These are phyloP conservation scores for Hydraecia micacea DNA, from an alignment of 2,888 invertebrate genomes.

Conservation along the genomic window DNA sequence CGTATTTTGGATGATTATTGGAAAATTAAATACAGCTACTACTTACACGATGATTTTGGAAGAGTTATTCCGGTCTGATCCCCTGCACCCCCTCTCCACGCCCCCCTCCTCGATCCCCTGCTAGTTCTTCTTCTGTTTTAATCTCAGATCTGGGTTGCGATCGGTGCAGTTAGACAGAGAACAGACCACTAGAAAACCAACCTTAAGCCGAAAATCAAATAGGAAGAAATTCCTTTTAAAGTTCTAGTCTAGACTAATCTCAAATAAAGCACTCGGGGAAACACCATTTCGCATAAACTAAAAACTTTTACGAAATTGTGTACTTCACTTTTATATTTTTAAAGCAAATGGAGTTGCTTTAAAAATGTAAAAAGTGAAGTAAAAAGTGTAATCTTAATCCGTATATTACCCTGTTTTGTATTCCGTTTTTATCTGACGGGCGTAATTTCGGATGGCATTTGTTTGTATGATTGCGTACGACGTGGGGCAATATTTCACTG, in stretches of 20 bases:
- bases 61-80: too few relatives aligned
- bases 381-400: conserved; percentile 22
- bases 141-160: too few relatives aligned
- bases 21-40: background rate
- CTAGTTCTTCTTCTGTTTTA: too few relatives aligned
- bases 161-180: too few relatives aligned
- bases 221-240: background rate
- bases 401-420: conserved; percentile 24
- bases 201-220: background rate
- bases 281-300: background rate
- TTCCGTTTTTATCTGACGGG: conserved; percentile 28
- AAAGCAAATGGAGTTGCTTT: background rate
- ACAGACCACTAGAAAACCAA: background rate
- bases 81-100: too few relatives aligned
- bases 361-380: conserved; percentile 11
- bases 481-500: conserved; percentile 23
- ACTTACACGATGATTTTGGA: background rate
- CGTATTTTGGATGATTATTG: background rate
- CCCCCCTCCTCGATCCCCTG: too few relatives aligned
- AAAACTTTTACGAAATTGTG: background rate
- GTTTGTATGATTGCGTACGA: conserved; percentile 29
- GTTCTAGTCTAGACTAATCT: background rate
- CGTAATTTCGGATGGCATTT: conserved; percentile 39
- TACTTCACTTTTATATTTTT: background rate
- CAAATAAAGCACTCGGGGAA: conserved; percentile 3